A percentile compares a stretch with the other conserved stretches of the same genome.
Evolutionary conservation across 2,797 vertebrate genomes (phyloP).

Genomic region (Hydrocynus forskahlii): DNA sequence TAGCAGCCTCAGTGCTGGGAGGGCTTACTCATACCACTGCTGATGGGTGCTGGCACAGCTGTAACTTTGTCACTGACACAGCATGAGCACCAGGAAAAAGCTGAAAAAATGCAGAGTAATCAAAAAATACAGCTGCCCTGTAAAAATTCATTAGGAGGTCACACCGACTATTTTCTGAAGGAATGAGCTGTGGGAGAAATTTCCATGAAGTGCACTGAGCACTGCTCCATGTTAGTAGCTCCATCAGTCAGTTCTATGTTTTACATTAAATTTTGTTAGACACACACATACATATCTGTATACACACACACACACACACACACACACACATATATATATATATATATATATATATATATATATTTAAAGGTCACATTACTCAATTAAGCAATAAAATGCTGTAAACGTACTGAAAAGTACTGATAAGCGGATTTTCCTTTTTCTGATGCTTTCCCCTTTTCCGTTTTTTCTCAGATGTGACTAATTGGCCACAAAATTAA

Average conservation of each 20-base stretch:
- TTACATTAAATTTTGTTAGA: neutral
- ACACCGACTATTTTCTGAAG: too few relatives aligned
- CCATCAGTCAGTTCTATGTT: neutral
- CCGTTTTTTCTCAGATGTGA: conserved; percentile 42
- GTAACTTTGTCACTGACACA: neutral
- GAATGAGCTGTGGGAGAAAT: neutral
- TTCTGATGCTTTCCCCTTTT: conserved; percentile 26
- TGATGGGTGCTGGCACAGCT: neutral
- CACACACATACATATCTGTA: neutral
- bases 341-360: too few relatives aligned
- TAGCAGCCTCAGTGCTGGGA: conserved; percentile 10
- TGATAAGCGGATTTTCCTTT: conserved; percentile 1
- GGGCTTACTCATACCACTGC: neutral
- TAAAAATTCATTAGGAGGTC: neutral
- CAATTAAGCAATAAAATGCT: too few relatives aligned
- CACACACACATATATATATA: too few relatives aligned
- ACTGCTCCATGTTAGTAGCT: neutral
- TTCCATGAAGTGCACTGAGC: neutral
- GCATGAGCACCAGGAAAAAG: neutral
- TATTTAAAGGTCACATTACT: too few relatives aligned
- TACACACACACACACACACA: too few relatives aligned
- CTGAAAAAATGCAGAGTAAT: neutral
- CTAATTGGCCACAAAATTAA: conserved; percentile 59
- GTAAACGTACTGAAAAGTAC: too few relatives aligned
- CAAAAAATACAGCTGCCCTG: neutral